phyloP scores from a whole-genome alignment of 2,888 invertebrate genomes.

The Cryptocephalus primarius region DNA sequence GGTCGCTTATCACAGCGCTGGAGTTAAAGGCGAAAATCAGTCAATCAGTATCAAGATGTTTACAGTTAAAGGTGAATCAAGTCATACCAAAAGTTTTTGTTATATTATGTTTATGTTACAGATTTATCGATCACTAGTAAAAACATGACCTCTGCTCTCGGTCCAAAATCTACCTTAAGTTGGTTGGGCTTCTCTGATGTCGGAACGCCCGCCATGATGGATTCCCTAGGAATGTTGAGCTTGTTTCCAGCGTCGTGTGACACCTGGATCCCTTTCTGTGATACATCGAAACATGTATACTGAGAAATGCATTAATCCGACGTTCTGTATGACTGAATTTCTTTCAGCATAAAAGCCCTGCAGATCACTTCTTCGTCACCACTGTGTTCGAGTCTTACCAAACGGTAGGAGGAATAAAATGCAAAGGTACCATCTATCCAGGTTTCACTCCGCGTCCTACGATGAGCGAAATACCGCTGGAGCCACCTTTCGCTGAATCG shows the following conservation, averaged over 20 bases:
- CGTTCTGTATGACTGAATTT: constrained; percentile 2
- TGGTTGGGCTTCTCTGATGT: constrained; percentile 77
- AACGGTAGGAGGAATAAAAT: constrained; percentile 71
- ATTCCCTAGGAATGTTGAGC: constrained; percentile 65
- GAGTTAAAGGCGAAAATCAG: constrained; percentile 42
- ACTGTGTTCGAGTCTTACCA: constrained; percentile 69
- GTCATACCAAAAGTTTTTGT: not conserved
- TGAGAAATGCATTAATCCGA: not conserved
- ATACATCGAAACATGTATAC: constrained; percentile 57
- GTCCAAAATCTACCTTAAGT: constrained; percentile 51
- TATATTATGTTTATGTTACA: not conserved
- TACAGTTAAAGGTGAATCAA: constrained; percentile 34
- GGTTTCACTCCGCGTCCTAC: constrained; percentile 78
- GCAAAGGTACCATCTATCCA: constrained; percentile 83
- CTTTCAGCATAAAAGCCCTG: constrained; percentile 49
- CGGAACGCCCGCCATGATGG: constrained; percentile 67
- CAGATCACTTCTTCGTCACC: constrained; percentile 65
- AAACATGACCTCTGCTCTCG: constrained; percentile 52
- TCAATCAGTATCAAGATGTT: constrained; percentile 44
- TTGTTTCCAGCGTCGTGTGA: constrained; percentile 57
- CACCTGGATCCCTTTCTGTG: constrained; percentile 73
- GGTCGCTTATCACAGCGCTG: constrained; percentile 55
- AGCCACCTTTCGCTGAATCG: constrained; percentile 36
- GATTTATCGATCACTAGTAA: constrained; percentile 34
- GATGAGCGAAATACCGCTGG: constrained; percentile 61